Base-by-base conservation (phyloP, 2,113 vertebrate genomes). In the Leptosomus discolor region DNA sequence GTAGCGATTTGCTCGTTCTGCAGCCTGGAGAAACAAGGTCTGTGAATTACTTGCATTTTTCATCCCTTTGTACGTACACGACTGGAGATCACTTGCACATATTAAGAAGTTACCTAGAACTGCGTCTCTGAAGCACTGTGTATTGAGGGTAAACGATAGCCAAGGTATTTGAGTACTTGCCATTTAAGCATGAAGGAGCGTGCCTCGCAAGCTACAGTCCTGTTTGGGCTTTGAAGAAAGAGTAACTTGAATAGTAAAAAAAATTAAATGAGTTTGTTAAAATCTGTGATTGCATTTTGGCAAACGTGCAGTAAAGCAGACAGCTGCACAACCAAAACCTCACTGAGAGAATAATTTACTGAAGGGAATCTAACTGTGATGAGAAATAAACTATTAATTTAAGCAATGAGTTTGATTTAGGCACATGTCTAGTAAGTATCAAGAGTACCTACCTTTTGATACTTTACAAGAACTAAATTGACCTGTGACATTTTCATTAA, bases 1-100 rank as follows among this genome's bases (percentile, higher is more conserved):
- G 70, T 74, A n/a, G 77, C 29, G 79, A 39, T 92, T 50, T 92
- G 89, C 75, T 79, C 61, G 20, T 76, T 88, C 32, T 88, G 86
- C 34, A 23, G 37, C 83, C 79, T 30, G n/a, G 76, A 75, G 63
- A 70, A 77, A 24, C 34, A 65, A 86, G 43, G 37, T 20, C 82
- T 88, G 16, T 9, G 45, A 32, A 26, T 36, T 82, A 39, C n/a
- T 79, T 74, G 45, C 67, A 21, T 39, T 69, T 86, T 64, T 82
- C n/a, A 74, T 79, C 56, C 56, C 39, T 60, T 67, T 67, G 43
- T 37, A 60, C 21, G 39, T 5, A 0, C 0, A 1, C 50, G 77
- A 64, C 12, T 2, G 1, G 37, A 78, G 70, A 46, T 93, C 29
- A 17, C 19, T 43, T n/a, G 41, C 50, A 15, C 11, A 4, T 48